Base-by-base conservation (phyloP, 2,113 vertebrate species). In the Copsychus sechellarum region DNA sequence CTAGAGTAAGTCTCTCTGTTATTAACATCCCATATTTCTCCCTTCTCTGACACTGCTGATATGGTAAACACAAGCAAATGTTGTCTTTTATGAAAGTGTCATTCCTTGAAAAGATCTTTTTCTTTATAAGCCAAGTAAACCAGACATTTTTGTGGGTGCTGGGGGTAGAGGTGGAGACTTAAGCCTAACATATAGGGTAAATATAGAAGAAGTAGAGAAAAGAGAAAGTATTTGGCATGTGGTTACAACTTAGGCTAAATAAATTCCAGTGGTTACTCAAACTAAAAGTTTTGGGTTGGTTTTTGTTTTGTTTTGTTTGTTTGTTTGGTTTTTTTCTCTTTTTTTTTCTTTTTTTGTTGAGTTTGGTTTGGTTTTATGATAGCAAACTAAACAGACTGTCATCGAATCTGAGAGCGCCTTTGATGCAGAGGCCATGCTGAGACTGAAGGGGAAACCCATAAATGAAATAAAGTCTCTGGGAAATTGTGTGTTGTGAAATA, bases 111-210 rank as follows among this genome's bases (percentile, higher is more conserved):
- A 92, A 50, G 85, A 64, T 40, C 17, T 43, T 79, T 90, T 53
- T 50, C 60, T 80, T 80, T 70, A 24, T 33, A 90, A 69, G 54
- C 66, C 54, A 65, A 90, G 88, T 67, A 69, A 79, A 80, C 74
- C 88, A 95, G 93, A 95, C 81, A 87, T 96, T 96, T 95, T 86
- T 95, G 92, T 95, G 95, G 93, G 87, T 14, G 8, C 67, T 88
- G 71, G 71, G 80, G 54, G 42, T 80, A 56, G 90, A 3, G 2
- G 50, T 88, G 76, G 71, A 50, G 77, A 87, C 84, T 87, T 80
- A 40, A 66, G 36, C 61, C 66, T 86, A 87, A 95, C 60, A 57
- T 94, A 93, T 80, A 95, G 45, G 85, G 86, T 88, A 96, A 92
- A 95, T 94, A 96, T 96, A 95, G 95, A 93, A 90, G 57, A 29